Percentiles rank a stretch among this genome's conserved stretches.
These are phyloP conservation scores for Diplodus puntazzo DNA, from an alignment of 2,797 vertebrate genomes.

Conservation along the genomic window DNA sequence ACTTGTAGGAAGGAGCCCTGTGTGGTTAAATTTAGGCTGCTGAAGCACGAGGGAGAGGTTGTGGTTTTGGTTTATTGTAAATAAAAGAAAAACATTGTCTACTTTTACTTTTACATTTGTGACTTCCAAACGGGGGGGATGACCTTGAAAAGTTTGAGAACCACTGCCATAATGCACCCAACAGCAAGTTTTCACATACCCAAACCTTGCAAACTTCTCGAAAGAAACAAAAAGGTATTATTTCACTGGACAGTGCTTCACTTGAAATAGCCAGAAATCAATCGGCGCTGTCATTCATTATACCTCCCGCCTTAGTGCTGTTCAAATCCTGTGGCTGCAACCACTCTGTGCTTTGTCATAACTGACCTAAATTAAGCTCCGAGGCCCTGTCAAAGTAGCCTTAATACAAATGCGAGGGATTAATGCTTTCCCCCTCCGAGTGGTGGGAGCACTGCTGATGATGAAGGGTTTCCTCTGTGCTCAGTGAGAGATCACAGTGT, in stretches of 20 bases:
- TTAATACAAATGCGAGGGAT: slow-evolving; percentile 48
- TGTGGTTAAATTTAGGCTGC: not conserved
- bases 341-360: slow-evolving; percentile 53
- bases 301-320: not conserved
- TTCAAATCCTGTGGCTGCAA: slow-evolving; percentile 48
- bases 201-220: too few relatives aligned
- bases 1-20: not conserved
- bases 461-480: slow-evolving; percentile 22
- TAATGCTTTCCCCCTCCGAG: slow-evolving; percentile 13
- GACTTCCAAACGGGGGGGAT: not conserved
- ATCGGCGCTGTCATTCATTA: not conserved
- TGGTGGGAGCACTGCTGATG: slow-evolving; percentile 9
- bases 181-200: not conserved
- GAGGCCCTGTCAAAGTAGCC: slow-evolving; percentile 45
- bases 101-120: not conserved
- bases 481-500: slow-evolving; percentile 23
- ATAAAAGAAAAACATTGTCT: not conserved
- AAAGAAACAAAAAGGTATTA: not conserved
- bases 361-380: slow-evolving; percentile 73
- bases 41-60: not conserved
- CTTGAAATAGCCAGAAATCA: not conserved
- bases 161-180: too few relatives aligned
- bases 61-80: not conserved
- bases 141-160: not conserved
- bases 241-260: not conserved